phyloP scores from a whole-genome alignment of 2,888 invertebrate species.

The Lithophane leautieri region DNA sequence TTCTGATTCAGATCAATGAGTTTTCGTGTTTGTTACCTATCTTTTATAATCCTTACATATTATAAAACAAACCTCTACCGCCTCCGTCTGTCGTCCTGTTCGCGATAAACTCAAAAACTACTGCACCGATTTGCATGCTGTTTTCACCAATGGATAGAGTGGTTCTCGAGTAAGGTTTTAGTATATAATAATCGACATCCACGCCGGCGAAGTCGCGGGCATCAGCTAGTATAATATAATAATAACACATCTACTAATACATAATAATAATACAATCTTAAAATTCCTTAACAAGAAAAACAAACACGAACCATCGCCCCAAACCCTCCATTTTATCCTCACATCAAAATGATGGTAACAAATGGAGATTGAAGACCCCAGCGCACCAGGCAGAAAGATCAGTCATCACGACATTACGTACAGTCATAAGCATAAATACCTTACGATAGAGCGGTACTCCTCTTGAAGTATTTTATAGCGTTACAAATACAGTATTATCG shows the following conservation, averaged over 20 bases:
- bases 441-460: neutral
- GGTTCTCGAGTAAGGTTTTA: too few species aligned
- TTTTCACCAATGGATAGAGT: too few species aligned
- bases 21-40: neutral
- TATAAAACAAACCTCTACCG: too few species aligned
- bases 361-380: conserved; percentile 24
- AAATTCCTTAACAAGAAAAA: neutral
- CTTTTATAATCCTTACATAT: too few species aligned
- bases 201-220: too few species aligned
- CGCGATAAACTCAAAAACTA: too few species aligned
- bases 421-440: neutral
- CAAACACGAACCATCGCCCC: neutral
- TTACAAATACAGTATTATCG: neutral
- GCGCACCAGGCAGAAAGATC: conserved; percentile 28
- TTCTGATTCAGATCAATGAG: neutral
- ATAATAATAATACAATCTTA: neutral
- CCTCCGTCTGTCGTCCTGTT: too few species aligned
- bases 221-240: neutral
- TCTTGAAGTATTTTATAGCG: neutral
- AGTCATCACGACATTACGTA: conserved; percentile 11
- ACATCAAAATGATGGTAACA: conserved; percentile 26
- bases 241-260: neutral
- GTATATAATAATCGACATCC: too few species aligned
- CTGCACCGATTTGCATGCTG: too few species aligned
- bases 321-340: neutral